These are phyloP conservation scores for Tamandua tetradactyla DNA, from an alignment of 2,797 vertebrate species.

Conservation along the genomic window DNA sequence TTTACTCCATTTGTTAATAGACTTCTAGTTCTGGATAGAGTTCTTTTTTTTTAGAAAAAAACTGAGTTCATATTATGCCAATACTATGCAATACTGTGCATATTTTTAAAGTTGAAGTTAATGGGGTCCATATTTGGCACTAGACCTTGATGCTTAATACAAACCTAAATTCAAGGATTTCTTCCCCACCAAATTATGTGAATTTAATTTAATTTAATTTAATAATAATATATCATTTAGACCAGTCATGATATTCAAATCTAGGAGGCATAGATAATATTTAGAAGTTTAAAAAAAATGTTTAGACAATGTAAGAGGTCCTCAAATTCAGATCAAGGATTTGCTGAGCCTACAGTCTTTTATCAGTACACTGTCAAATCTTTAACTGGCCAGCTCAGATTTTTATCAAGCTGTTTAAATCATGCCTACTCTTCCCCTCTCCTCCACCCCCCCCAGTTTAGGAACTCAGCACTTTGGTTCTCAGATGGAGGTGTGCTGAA, in stretches of 20 bases:
- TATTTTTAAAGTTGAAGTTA: not conserved
- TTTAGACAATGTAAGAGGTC: not conserved
- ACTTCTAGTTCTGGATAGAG: fast-evolving
- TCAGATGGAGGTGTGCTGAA: fast-evolving
- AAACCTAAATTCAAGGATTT: not conserved
- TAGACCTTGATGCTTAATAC: not conserved
- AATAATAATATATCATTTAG: no score
- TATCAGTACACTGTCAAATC: fast-evolving
- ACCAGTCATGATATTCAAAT: not conserved
- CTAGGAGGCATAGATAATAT: not conserved
- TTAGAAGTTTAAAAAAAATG: not conserved
- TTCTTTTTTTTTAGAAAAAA: not conserved
- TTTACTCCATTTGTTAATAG: no score
- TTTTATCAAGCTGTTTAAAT: no score
- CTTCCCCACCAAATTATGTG: not conserved
- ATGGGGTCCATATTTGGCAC: not conserved
- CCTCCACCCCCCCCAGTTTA: fast-evolving
- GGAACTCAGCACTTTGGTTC: not conserved
- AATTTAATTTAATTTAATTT: not conserved
- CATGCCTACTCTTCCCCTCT: not conserved
- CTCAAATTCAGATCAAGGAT: not conserved
- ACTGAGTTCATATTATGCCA: not conserved
- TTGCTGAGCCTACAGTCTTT: fast-evolving
- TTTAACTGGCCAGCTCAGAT: fast-evolving
- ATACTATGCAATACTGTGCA: not conserved